phyloP scores from a whole-genome alignment of 2,113 vertebrate species.

The Pseudolaguvia tuberculata region DNA sequence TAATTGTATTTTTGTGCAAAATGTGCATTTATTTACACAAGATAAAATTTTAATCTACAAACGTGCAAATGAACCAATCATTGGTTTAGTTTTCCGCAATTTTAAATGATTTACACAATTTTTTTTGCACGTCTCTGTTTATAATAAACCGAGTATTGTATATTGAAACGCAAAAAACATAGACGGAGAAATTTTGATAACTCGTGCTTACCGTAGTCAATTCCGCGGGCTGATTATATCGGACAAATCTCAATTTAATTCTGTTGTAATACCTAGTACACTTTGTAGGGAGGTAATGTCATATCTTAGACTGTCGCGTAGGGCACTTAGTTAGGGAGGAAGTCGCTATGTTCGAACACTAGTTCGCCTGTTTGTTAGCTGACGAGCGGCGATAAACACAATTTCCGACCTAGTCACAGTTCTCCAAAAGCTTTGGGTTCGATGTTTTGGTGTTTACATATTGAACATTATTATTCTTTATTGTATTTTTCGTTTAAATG shows the following conservation, averaged over 20 bases:
- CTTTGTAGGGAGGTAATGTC: not conserved
- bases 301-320: not conserved
- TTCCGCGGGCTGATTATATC: not conserved
- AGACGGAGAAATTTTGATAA: not conserved
- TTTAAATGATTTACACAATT: no score
- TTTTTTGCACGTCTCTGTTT: not conserved
- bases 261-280: not conserved
- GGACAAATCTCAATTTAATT: no score
- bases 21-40: no score
- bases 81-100: no score
- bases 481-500: not conserved
- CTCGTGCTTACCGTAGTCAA: constrained; percentile 11
- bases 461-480: not conserved
- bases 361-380: constrained; percentile 6
- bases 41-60: no score
- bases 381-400: constrained; percentile 14
- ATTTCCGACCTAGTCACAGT: not conserved
- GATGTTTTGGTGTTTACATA: not conserved
- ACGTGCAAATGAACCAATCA: no score
- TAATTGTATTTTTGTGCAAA: no score
- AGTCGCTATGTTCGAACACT: not conserved
- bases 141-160: not conserved
- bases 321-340: not conserved
- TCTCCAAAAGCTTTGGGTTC: not conserved
- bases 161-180: not conserved